Conservation (phyloP, 2,888 invertebrate species). For the Dryobota labecula region DNA sequence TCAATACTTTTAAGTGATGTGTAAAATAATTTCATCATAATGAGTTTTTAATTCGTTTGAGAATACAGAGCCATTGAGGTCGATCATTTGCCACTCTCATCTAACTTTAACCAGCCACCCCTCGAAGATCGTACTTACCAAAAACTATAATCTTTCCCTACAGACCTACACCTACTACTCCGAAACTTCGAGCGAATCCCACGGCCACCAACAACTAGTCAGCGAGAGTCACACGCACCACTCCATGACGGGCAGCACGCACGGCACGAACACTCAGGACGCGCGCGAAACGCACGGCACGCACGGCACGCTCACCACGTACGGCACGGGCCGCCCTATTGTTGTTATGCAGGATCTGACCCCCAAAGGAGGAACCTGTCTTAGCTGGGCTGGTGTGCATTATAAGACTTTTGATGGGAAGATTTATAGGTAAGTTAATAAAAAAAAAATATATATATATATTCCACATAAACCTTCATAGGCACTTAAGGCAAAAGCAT, state of each 20-base stretch:
- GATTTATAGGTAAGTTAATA: slow-evolving; percentile 91
- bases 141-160: background rate
- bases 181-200: slow-evolving; percentile 55
- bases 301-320: slow-evolving; percentile 21
- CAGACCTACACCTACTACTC: slow-evolving; percentile 61
- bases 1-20: background rate
- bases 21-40: background rate
- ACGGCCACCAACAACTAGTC: slow-evolving; percentile 41
- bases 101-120: background rate
- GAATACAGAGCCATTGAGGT: background rate
- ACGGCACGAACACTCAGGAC: slow-evolving; percentile 31
- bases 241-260: slow-evolving; percentile 41
- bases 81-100: background rate
- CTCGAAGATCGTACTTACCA: background rate
- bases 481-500: too few relatives aligned
- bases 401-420: slow-evolving; percentile 96
- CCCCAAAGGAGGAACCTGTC: slow-evolving; percentile 93
- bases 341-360: slow-evolving; percentile 81
- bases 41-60: background rate
- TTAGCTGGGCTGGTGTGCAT: slow-evolving; percentile 95
- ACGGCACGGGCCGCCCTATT: slow-evolving; percentile 60
- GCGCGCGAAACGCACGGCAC: slow-evolving; percentile 7
- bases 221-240: slow-evolving; percentile 53
- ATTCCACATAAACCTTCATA: too few relatives aligned
- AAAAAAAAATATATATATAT: too few relatives aligned